These are phyloP conservation scores for Anthoscopus minutus DNA, from an alignment of 2,113 vertebrate genomes.

Conservation along the genomic window DNA sequence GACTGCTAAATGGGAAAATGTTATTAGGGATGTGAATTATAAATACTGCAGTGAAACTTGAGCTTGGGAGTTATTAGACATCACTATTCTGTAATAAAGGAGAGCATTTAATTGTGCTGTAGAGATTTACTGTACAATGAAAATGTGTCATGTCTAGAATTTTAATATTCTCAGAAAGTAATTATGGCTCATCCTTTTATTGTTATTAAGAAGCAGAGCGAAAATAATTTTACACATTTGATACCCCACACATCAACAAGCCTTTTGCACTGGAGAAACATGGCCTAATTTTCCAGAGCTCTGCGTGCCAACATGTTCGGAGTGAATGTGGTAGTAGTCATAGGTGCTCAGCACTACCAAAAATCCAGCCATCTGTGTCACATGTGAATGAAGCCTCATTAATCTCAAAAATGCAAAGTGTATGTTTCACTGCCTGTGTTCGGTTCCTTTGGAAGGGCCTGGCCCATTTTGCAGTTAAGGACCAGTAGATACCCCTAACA, in stretches of 20 bases:
- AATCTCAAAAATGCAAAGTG: background rate
- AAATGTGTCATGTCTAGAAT: slow-evolving; percentile 20
- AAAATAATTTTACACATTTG: slow-evolving; percentile 54
- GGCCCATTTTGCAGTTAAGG: background rate
- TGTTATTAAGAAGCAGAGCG: slow-evolving; percentile 42
- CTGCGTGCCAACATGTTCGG: background rate
- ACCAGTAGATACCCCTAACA: background rate
- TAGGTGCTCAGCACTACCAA: slow-evolving; percentile 12
- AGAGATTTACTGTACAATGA: background rate
- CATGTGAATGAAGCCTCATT: slow-evolving; percentile 1
- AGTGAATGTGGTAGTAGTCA: background rate
- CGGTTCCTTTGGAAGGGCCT: background rate
- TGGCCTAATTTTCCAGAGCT: slow-evolving; percentile 36
- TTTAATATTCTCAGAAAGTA: slow-evolving; percentile 48
- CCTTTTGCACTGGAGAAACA: slow-evolving; percentile 32
- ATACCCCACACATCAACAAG: slow-evolving; percentile 29
- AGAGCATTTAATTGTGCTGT: slow-evolving; percentile 32
- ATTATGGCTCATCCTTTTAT: slow-evolving; percentile 48
- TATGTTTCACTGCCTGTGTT: background rate
- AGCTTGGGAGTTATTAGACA: slow-evolving; percentile 41
- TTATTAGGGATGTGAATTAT: slow-evolving; percentile 56
- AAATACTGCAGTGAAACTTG: slow-evolving; percentile 34
- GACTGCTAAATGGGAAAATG: slow-evolving; percentile 54
- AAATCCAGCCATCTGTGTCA: background rate
- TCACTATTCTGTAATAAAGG: slow-evolving; percentile 45